Conservation (phyloP, 2,113 vertebrate species). For the Platanista minor region DNA sequence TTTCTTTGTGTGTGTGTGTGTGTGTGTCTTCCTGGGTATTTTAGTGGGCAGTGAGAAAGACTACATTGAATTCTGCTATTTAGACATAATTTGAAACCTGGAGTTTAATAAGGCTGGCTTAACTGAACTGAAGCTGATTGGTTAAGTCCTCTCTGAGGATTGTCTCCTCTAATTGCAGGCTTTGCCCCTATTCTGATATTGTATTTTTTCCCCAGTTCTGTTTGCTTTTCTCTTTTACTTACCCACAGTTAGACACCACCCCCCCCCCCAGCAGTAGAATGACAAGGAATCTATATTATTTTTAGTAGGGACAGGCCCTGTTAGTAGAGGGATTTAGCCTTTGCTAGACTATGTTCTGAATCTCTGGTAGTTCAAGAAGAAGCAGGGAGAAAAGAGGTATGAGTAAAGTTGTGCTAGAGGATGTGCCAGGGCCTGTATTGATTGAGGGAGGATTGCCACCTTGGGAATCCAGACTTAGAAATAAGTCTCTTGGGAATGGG, state of each 20-base stretch:
- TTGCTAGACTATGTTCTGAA: constrained; percentile 33
- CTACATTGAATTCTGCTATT: neutral
- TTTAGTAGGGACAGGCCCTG: neutral
- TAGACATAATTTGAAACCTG: constrained; percentile 9
- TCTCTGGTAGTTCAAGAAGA: constrained; percentile 69
- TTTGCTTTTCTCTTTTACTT: constrained; percentile 38
- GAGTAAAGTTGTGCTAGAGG: constrained; percentile 66
- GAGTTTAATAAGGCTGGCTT: constrained; percentile 14
- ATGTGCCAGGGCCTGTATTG: constrained; percentile 61
- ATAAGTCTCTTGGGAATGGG: constrained; percentile 22
- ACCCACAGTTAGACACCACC: neutral
- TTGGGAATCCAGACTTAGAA: too few relatives aligned
- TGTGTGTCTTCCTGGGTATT: neutral
- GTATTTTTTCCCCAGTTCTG: constrained; percentile 24
- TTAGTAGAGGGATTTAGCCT: neutral
- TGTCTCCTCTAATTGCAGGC: neutral
- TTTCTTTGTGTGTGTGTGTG: neutral
- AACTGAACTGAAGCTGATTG: constrained; percentile 2
- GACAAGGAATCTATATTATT: constrained; percentile 9
- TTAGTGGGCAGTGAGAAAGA: constrained; percentile 19
- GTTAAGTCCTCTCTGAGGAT: neutral
- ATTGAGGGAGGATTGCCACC: constrained; percentile 59
- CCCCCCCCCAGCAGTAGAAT: neutral
- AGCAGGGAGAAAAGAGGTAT: constrained; percentile 43
- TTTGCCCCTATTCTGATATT: constrained; percentile 1